Evolutionary conservation across 2,797 vertebrate species (phyloP), one percentile per base, ranked within the genome.

Genomic region (Decapterus maruadsi): DNA sequence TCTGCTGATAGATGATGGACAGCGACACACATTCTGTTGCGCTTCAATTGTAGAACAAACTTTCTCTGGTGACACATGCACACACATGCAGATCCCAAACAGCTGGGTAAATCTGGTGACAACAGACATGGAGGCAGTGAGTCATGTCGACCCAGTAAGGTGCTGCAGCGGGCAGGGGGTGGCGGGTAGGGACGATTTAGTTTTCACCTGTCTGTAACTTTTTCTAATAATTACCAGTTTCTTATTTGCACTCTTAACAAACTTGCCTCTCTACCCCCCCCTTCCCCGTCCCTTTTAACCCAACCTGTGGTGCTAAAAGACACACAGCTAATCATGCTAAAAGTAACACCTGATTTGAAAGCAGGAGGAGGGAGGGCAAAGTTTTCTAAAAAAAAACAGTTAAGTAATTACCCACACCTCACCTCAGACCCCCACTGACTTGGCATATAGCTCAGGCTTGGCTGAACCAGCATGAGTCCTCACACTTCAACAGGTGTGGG

Each of bases 401-500:
- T 78, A 85, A 92, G 80, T 77, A 87, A 90, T 90, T 87, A 90
- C 73, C 79, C 68, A 68, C 77, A 60, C 65, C 68, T 78, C 38
- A 63, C 42, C 43, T 68, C 80, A 68, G 50, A 68, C 76, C 73
- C 78, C 83, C 72, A 34, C 54, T 42, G 16, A 64, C 55, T 68
- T 58, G 26, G 72, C 66, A 78, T 29, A 67, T 29, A 67, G 29
- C 72, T 85, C 55, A 78, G 79, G 58, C 46, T 26, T 63, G 46
- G 66, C 71, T 72, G 57, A 86, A 82, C 72, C 87, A 89, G 89
- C 80, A 81, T 80, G 84, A 86, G 77, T 75, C 82, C 67, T 83
- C 77, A 81, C 89, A 89, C 86, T 72, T 81, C 77, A 90, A 88
- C 91, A 94, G 92, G 94, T 94, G 92, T 88, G 87, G 36, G 46